Evolutionary conservation across 1,140 invertebrate species (phyloP).

Genomic region (Drosophila chauvacae): DNA sequence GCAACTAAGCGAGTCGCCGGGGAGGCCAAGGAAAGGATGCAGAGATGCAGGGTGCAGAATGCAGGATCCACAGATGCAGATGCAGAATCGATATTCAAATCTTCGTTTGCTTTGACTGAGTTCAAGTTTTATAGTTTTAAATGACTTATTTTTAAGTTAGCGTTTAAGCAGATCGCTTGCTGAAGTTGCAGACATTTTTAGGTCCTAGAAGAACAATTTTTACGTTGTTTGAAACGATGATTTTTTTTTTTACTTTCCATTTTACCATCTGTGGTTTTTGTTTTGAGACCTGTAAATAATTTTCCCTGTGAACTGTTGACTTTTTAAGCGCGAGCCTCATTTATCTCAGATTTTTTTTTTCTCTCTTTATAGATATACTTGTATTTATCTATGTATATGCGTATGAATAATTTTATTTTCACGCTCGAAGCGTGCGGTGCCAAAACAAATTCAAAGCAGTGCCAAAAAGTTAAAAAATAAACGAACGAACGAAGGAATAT

Average conservation of each 20-base stretch:
- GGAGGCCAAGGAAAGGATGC: not conserved
- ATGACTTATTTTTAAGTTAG: conserved; percentile 30
- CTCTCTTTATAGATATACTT: conserved; percentile 35
- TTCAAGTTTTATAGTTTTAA: conserved; percentile 72
- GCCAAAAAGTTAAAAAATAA: conserved; percentile 63
- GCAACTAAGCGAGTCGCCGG: conserved; percentile 53
- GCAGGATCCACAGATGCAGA: not conserved
- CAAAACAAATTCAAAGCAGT: conserved; percentile 78
- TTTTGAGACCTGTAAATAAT: conserved; percentile 63
- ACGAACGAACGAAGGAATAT: conserved; percentile 13
- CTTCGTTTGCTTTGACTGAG: conserved; percentile 77
- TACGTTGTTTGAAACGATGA: not conserved
- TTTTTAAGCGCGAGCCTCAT: conserved; percentile 23
- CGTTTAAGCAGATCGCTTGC: conserved; percentile 38
- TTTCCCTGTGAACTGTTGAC: conserved; percentile 58
- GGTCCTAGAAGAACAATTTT: not conserved
- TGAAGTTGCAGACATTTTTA: conserved; percentile 39
- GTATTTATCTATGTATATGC: conserved; percentile 46
- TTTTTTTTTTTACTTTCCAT: conserved; percentile 10
- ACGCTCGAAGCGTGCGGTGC: conserved; percentile 79
- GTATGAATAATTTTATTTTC: conserved; percentile 57
- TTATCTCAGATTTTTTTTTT: conserved; percentile 41
- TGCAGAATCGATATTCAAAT: conserved; percentile 45
- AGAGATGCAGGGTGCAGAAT: conserved; percentile 4
- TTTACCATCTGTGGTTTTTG: conserved; percentile 11